Base-by-base conservation (phyloP, 1,140 invertebrate genomes). In the Drosophila pruinosa region DNA sequence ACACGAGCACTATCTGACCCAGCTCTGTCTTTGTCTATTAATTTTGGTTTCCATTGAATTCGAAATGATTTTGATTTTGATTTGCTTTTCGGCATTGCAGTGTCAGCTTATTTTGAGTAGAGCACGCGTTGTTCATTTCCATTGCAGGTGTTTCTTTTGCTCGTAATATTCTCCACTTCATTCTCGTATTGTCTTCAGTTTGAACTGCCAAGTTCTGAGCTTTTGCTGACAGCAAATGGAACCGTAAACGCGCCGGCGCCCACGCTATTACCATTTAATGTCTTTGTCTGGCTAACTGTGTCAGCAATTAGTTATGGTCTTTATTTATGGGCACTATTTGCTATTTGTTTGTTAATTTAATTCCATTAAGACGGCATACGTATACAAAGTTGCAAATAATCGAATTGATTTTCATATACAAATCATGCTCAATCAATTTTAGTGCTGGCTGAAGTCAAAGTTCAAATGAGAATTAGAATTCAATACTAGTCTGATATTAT, bases 291-390 rank as follows among this genome's bases (percentile, higher is more conserved):
- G 73, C 72, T 63, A 86, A 85, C 81, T 85, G 81, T 86, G 81
- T 88, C 81, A 86, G 81, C 81, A 86, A 86, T 86, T 86, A 86
- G 81, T 86, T 86, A 47, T 70, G 74, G 57, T 53, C 70, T 63
- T 86, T 86, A 86, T 86, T 86, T 86, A 86, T 86, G 78, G 65
- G 43, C 63, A 54, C 81, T 65, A 86, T 80, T 80, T 73, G 64
- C 75, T 41, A 80, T 86, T 86, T 72, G 77, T 75, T 76, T 86
- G 77, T 78, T 86, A 70, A 85, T 80, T 85, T 86, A 86, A 86
- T 74, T 67, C 47, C 47, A 50, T 50, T 50, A 50, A 36, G n/a
- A 36, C 48, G 21, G 24, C 48, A 21, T 52, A 43, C 15, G 24
- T 36, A 39, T 21, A 50, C 54, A 59, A 15, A 59, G 54, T 59